Conservation (phyloP, 2,113 vertebrate species). For the Eulemur macaco region DNA sequence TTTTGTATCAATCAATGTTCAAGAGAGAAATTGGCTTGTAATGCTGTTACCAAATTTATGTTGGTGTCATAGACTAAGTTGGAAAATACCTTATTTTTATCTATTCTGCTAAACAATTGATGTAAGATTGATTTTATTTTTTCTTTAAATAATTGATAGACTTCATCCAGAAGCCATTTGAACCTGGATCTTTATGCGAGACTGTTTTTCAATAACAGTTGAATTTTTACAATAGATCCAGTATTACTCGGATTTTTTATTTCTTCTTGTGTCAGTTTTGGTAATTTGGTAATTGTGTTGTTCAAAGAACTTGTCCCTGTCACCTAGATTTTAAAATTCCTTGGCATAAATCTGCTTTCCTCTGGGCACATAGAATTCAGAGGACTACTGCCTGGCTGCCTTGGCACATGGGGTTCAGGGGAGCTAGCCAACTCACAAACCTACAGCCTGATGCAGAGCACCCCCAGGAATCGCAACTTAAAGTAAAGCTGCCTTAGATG, state of each 20-base stretch:
- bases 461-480: neutral
- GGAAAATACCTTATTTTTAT: neutral
- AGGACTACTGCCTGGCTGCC: neutral
- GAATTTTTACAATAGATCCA: neutral
- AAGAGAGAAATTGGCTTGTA: neutral
- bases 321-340: neutral
- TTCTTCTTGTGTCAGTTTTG: constrained; percentile 52
- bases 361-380: neutral
- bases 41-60: constrained; percentile 39
- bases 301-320: neutral
- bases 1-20: neutral
- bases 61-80: neutral
- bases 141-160: neutral
- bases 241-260: neutral
- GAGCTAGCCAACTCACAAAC: neutral
- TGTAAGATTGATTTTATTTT: neutral
- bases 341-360: neutral
- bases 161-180: neutral
- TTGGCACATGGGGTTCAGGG: neutral
- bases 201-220: neutral
- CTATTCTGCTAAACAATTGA: constrained; percentile 3
- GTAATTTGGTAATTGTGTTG: neutral
- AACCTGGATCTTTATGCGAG: neutral
- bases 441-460: neutral
- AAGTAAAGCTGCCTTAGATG: neutral